Percentiles rank a stretch among this genome's conserved stretches.
phyloP scores from a whole-genome alignment of 1,140 invertebrate species.

The Galendromus occidentalis region DNA sequence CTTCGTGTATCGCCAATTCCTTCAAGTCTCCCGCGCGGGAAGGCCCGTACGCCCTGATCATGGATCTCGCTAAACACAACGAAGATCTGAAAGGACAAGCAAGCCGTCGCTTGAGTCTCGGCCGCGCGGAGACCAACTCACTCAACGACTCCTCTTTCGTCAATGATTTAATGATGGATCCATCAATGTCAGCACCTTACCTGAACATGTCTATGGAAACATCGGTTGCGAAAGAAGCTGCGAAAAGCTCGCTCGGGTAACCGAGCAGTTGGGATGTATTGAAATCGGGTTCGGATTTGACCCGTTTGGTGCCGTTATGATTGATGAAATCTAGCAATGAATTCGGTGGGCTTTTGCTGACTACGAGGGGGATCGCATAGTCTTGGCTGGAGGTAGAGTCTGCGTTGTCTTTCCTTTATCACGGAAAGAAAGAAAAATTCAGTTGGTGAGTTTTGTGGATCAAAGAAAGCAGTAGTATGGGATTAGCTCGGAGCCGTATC shows the following conservation, averaged over 20 bases:
- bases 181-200: too few species aligned
- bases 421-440: not conserved
- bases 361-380: not conserved
- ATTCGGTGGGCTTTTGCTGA: not conserved
- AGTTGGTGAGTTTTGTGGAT: too few species aligned
- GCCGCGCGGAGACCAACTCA: too few species aligned
- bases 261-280: not conserved
- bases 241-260: not conserved
- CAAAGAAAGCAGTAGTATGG: too few species aligned
- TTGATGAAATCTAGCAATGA: not conserved
- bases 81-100: not conserved
- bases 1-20: slow-evolving; percentile 1
- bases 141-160: too few species aligned
- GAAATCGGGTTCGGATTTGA: slow-evolving; percentile 3
- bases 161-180: too few species aligned
- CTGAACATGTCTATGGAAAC: slow-evolving; percentile 8
- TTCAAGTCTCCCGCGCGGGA: not conserved
- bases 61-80: not conserved
- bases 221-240: slow-evolving; percentile 1
- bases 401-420: not conserved
- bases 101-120: too few species aligned
- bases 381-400: slow-evolving; percentile 3
- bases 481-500: too few species aligned
- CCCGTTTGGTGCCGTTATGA: not conserved
- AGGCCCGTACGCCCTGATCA: slow-evolving; percentile 4